Base-by-base conservation (phyloP, 2,113 vertebrate genomes). In the Typhlomys cinereus region DNA sequence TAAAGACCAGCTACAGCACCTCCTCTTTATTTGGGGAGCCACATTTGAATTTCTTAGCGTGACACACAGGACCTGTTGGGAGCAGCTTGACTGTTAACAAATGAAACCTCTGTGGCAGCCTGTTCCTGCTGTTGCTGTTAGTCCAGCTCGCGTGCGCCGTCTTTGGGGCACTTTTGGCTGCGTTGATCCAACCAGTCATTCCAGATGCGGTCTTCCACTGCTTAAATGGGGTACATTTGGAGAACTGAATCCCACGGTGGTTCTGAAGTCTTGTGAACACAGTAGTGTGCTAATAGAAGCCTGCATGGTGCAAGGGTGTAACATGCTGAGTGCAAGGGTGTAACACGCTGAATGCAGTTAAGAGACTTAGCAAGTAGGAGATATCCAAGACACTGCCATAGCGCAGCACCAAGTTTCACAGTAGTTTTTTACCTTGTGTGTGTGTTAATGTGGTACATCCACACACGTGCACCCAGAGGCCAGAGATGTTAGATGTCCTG, bases 1-100 rank as follows among this genome's bases (percentile, higher is more conserved):
- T 79, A 46, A 70, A 59, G 39, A 61, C 17, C 1, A 4, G 29
- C 29, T 75, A 36, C 4, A n/a, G n/a, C 80, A 27, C 48, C 62
- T 71, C 39, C 48, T 31, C 57, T 87, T 85, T 23, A 48, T 18
- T 75, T 80, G 18, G 2, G 52, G 54, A 31, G n/a, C 69, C 4
- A 14, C 5, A 50, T 75, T 36, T 34, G 27, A 66, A 34, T 71
- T 23, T 62, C 17, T 52, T 41, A 79, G n/a, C 4, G 0, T 70
- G 54, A 46, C 0, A 0, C 9, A 46, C 1, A 29, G 44, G 75
- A 39, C 8, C 18, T 7, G 0, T n/a, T 1, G 0, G 29, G 71
- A 84, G 15, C 27, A 0, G 21, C n/a, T 57, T 66, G 20, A n/a
- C n/a, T n/a, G n/a, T n/a, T n/a, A n/a, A n/a, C 44, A 84, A 15